Evolutionary conservation across 2,888 invertebrate genomes (phyloP).

Genomic region (Pheosia gnoma): DNA sequence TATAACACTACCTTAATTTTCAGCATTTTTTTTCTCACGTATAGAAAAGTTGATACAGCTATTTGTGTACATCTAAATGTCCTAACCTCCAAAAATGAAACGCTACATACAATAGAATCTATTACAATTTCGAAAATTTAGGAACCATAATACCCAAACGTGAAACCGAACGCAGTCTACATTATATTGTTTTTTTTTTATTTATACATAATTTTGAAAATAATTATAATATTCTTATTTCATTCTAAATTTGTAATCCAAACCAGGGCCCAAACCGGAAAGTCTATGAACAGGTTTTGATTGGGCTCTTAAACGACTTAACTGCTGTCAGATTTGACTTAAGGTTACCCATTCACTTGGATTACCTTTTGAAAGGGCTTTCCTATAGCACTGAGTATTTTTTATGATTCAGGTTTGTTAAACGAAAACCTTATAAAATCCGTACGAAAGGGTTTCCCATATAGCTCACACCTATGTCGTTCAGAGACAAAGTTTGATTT

Average conservation of each 20-base stretch:
- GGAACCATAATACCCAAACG: conserved; percentile 85
- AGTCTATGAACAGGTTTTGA: too few species aligned
- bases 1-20: conserved; percentile 74
- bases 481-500: too few species aligned
- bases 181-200: conserved; percentile 56
- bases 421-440: too few species aligned
- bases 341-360: too few species aligned
- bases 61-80: conserved; percentile 82
- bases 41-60: conserved; percentile 83
- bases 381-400: too few species aligned
- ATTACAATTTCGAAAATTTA: conserved; percentile 85
- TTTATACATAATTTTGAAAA: conserved; percentile 82
- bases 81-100: conserved; percentile 79
- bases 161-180: conserved; percentile 79
- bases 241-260: conserved; percentile 70
- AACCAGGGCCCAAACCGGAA: too few species aligned
- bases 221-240: conserved; percentile 71
- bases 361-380: too few species aligned
- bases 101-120: conserved; percentile 82
- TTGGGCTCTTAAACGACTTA: too few species aligned
- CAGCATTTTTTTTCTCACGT: conserved; percentile 72
- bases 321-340: too few species aligned
- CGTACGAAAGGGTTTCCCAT: too few species aligned
- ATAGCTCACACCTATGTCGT: too few species aligned
- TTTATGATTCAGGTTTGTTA: too few species aligned